Conservation (phyloP, 2,888 invertebrate genomes). For the Brachypterus glaber region DNA sequence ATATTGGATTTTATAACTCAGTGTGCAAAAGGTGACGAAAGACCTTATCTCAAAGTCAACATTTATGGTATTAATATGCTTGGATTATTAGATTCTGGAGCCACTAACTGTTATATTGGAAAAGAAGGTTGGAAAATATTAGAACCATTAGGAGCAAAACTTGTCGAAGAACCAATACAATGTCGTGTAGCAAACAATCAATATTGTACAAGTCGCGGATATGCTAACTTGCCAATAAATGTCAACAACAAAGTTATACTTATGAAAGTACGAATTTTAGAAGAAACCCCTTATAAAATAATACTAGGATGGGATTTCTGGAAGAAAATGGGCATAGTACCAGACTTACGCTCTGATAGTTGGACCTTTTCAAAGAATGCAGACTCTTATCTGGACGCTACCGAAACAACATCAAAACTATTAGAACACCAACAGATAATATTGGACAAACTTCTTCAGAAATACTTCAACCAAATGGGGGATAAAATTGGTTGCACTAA, state of each 20-base stretch:
- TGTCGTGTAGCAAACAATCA: slow-evolving; percentile 6
- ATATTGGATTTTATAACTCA: slow-evolving; percentile 3
- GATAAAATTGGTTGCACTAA: neutral
- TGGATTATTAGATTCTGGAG: slow-evolving; percentile 7
- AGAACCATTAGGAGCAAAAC: neutral
- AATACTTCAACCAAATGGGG: neutral
- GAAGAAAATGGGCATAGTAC: neutral
- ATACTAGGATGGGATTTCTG: neutral
- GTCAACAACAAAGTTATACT: neutral
- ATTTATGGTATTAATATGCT: slow-evolving; percentile 5
- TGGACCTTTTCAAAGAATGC: slow-evolving; percentile 6
- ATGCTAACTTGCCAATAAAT: neutral
- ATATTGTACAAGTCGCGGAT: slow-evolving; percentile 3
- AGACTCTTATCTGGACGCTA: slow-evolving; percentile 1
- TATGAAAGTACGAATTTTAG: neutral
- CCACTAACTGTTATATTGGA: slow-evolving; percentile 4
- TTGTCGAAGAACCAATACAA: neutral
- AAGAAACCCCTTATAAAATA: neutral
- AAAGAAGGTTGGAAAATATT: slow-evolving; percentile 1
- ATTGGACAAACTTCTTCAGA: slow-evolving; percentile 1
- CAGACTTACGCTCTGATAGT: slow-evolving; percentile 2
- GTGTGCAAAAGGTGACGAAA: slow-evolving; percentile 10
- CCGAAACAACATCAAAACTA: neutral
- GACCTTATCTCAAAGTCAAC: slow-evolving; percentile 10
- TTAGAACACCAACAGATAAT: neutral